Percentiles rank a stretch among this genome's conserved stretches.
Conservation (phyloP, 1,140 invertebrate genomes). For the Myzus persicae region DNA sequence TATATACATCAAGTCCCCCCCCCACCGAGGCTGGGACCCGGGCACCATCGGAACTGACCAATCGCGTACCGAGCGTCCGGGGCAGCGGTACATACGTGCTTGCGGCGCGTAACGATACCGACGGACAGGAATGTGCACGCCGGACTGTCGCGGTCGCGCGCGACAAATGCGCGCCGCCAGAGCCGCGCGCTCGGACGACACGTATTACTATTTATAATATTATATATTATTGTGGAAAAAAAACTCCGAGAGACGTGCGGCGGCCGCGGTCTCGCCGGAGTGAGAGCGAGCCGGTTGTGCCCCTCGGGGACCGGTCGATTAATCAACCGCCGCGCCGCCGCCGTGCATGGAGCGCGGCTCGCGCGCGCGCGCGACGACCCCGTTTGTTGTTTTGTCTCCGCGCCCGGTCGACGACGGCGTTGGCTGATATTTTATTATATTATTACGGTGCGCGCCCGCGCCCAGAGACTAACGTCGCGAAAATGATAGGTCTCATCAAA, state of each 20-base stretch:
- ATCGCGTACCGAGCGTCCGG: not conserved
- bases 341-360: not conserved
- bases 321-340: conserved; percentile 49
- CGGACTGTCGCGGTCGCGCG: not conserved
- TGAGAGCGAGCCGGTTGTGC: conserved; percentile 49
- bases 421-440: not conserved
- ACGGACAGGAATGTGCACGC: conserved; percentile 41
- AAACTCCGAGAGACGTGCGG: not conserved
- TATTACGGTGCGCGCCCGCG: not conserved
- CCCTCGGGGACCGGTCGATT: conserved; percentile 52
- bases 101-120: conserved; percentile 10
- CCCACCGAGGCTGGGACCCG: not conserved
- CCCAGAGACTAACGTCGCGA: not conserved
- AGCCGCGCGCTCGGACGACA: conserved; percentile 3
- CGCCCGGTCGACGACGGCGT: not conserved
- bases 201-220: conserved; percentile 10
- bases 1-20: not conserved
- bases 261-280: not conserved
- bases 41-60: not conserved
- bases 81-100: not conserved
- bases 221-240: conserved; percentile 1
- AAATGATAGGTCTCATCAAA: not conserved
- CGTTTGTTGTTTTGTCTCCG: not conserved
- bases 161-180: conserved; percentile 21
- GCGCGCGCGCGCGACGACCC: conserved; percentile 6